Base-by-base conservation (phyloP, 2,113 vertebrate species). In the Pogona vitticeps region DNA sequence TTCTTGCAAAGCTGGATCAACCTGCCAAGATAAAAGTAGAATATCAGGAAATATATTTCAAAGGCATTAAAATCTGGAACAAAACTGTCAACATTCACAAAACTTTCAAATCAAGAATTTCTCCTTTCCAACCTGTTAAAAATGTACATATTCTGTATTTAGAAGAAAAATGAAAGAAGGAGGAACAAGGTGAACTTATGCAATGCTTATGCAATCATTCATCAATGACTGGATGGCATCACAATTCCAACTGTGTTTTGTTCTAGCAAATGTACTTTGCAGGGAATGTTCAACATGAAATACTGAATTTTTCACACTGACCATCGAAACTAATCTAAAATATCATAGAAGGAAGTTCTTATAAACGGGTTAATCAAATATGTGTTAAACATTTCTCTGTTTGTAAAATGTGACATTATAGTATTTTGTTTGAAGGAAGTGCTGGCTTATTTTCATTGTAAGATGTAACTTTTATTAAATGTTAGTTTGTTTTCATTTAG, bases 1-100 rank as follows among this genome's bases (percentile, higher is more conserved):
- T 91, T 97, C 96, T 93, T 97, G 97, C 81, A 98, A 95, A 68
- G 95, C 93, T 88, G 97, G 97, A 95, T 98, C 97, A 89, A 98
- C 58, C 97, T 98, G 90, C 72, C 93, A 93, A 90, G 85, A 77
- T 94, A 94, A 94, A 79, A 82, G 86, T 52, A 83, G 88, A 77
- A 94, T 2, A 90, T 6, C 84, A 87, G 86, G 70, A 88, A 36
- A 21, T 83, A 91, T 87, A 46, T 6, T 42, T 81, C 33, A 42
- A 61, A 70, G 52, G 33, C 10, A 76, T 36, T 6, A 68, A 71
- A 75, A 65, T 68, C 4, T 61, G 10, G 59, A 71, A 65, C 33
- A 83, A 73, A 82, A 58, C 6, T 7, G 5, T 70, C 8, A 79
- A 40, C 46, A 52, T 12, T 52, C n/a, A 14, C 20, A 76, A n/a